phyloP scores from a whole-genome alignment of 1,140 invertebrate genomes.

The Scaptodrosophila lebanonensis region DNA sequence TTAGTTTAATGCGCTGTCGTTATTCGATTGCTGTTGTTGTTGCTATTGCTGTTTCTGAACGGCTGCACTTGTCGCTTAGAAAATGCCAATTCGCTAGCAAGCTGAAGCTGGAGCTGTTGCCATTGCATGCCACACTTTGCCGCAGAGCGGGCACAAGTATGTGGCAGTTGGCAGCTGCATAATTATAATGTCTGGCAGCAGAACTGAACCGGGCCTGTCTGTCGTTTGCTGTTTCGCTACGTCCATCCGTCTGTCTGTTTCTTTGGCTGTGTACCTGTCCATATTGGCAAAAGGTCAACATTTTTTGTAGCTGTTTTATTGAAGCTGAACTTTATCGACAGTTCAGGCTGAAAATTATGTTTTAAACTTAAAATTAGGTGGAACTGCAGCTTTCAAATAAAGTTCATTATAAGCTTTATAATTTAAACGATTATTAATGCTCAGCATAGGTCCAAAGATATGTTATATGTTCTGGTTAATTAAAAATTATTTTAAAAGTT shows the following conservation, averaged over 20 bases:
- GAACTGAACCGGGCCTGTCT: constrained; percentile 25
- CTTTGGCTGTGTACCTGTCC: constrained; percentile 30
- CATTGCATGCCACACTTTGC: constrained; percentile 42
- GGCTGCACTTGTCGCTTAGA: constrained; percentile 63
- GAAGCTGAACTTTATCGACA: too few species aligned
- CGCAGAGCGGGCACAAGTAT: constrained; percentile 32
- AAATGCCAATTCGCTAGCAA: too few species aligned
- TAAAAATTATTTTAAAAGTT: too few species aligned
- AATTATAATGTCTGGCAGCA: constrained; percentile 66
- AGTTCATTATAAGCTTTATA: too few species aligned
- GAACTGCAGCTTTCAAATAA: too few species aligned
- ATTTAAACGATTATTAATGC: too few species aligned
- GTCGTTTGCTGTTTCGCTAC: constrained; percentile 20
- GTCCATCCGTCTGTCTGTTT: constrained; percentile 12
- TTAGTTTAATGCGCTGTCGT: constrained; percentile 64
- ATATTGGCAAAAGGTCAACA: constrained; percentile 10
- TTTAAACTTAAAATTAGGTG: too few species aligned
- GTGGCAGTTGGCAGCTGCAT: constrained; percentile 56
- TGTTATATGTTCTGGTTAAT: too few species aligned
- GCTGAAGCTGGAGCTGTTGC: constrained; percentile 35
- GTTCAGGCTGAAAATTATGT: too few species aligned
- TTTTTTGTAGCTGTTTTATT: constrained; percentile 24
- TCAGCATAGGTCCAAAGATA: too few species aligned
- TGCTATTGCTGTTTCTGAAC: too few species aligned
- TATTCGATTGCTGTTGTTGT: too few species aligned